Evolutionary conservation across 2,113 vertebrate species (phyloP), one percentile per base, ranked within the genome.

Genomic region (Hemichromis elongatus): DNA sequence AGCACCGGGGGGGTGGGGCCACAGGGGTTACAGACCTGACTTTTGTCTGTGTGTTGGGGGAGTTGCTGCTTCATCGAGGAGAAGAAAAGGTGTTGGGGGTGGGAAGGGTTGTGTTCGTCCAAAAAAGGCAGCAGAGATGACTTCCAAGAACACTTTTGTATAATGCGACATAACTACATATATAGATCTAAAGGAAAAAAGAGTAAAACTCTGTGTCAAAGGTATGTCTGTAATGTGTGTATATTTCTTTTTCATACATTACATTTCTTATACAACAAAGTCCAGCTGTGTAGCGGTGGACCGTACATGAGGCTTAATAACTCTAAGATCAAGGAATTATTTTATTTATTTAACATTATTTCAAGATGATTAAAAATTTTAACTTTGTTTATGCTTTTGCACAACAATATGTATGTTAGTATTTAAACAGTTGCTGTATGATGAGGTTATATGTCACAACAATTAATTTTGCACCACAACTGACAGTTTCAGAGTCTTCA

Each of bases 21-120:
- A 40, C 83, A 89, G 88, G 81, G 94, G 94, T 95, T 95, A 95
- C 95, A 96, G 93, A 94, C 91, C 90, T 94, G 92, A 94, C 93
- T 93, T 92, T 92, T 94, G 94, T 95, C 84, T 91, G 55, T 40
- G 81, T 52, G 81, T 18, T 77, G 56, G 68, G 86, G 89, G 78
- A 56, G 57, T 59, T 55, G 54, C 12, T 90, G 86, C 87, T 94
- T 95, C 94, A 94, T 96, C 53, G 81, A 59, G 79, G 84, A 66
- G 70, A 86, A 89, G 52, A 85, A 86, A 88, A 83, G 81, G 79
- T 75, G 83, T 61, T 13, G 45, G 68, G 21, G 53, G 55, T 10
- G 33, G 68, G 26, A 33, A 47, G 30, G 59, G 26, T 73, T 37
- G 68, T 88, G 35, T 83, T 78, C 70, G 68, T 80, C 83, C 68